Evolutionary conservation across 1,140 invertebrate genomes (phyloP).

Genomic region (Lepidurus apus): DNA sequence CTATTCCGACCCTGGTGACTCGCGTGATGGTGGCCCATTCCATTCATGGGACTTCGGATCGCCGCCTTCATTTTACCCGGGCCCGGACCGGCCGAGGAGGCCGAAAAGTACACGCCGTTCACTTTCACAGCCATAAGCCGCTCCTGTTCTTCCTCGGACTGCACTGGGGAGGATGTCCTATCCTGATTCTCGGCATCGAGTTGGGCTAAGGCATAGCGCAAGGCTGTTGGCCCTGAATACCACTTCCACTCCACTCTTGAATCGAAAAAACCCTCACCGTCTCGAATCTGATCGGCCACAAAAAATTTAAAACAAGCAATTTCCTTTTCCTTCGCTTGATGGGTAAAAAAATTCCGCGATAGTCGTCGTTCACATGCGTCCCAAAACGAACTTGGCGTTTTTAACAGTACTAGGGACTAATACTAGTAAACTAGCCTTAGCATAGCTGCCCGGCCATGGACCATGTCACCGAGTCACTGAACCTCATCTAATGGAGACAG

Average conservation of each 20-base stretch:
- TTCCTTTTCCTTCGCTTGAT: neutral
- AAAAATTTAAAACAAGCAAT: neutral
- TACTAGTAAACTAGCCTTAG: no score
- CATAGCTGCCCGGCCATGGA: no score
- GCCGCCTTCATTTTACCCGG: constrained; percentile 35
- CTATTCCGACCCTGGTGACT: neutral
- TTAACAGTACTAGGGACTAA: no score
- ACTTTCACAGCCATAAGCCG: constrained; percentile 34
- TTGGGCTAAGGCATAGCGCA: constrained; percentile 1
- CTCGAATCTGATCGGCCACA: neutral
- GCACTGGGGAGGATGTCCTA: neutral
- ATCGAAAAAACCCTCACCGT: neutral
- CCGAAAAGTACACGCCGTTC: constrained; percentile 34
- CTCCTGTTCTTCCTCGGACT: neutral
- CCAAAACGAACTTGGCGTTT: no score
- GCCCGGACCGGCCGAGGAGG: constrained; percentile 34
- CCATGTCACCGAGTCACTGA: neutral
- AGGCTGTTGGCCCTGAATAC: neutral
- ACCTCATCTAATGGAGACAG: neutral
- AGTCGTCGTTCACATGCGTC: no score
- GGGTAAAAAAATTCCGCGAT: neutral
- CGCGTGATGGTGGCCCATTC: neutral
- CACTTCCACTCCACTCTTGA: constrained; percentile 21
- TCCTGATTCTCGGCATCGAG: neutral
- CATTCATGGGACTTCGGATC: constrained; percentile 7